A percentile compares a stretch with the other conserved stretches of the same genome.
These are phyloP conservation scores for Rhabdomys pumilio DNA, from an alignment of 2,797 vertebrate species.

Conservation along the genomic window DNA sequence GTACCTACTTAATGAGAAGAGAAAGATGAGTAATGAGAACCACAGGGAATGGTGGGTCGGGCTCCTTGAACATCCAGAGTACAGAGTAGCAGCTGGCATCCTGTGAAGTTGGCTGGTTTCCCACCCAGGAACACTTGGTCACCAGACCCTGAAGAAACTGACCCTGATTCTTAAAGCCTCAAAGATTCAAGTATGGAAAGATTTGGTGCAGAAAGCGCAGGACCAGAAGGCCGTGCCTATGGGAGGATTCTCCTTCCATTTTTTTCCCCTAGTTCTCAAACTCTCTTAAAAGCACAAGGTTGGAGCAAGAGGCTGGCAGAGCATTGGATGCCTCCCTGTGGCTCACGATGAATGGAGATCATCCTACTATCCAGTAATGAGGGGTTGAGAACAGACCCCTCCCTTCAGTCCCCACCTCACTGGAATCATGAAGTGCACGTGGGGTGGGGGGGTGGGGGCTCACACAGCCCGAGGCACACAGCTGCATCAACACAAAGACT, in stretches of 20 bases:
- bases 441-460: no score
- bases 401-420: background rate
- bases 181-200: background rate
- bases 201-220: background rate
- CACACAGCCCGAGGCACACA: no score
- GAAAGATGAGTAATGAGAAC: background rate
- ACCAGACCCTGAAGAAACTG: background rate
- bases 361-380: no score
- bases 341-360: rapidly evolving
- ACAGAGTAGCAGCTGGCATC: background rate
- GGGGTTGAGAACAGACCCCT: background rate
- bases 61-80: background rate
- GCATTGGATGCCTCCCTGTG: background rate
- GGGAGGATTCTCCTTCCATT: background rate
- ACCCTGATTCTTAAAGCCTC: background rate
- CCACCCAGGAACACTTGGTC: background rate
- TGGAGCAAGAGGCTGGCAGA: background rate
- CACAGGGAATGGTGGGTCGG: no score
- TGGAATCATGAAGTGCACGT: background rate
- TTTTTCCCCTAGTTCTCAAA: background rate
- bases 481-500: no score
- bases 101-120: background rate
- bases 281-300: background rate
- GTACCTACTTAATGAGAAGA: background rate
- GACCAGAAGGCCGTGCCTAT: background rate